Base-by-base conservation (phyloP, 37 sponge, comb jelly and placozoan species). In the Axinella damicornis region DNA sequence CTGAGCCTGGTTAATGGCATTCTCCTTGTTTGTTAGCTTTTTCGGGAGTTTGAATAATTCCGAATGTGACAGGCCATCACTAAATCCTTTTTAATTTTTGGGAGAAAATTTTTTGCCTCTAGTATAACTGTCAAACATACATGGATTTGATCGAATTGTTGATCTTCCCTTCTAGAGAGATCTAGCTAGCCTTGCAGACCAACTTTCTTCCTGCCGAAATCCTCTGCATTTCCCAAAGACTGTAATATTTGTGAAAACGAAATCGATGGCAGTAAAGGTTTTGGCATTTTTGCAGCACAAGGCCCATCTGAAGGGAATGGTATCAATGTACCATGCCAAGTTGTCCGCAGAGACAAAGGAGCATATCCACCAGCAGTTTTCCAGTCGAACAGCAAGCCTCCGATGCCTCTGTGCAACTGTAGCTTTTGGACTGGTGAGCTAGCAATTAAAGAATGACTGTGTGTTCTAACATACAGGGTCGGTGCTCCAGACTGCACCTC, bases 381-480 rank as follows among this genome's bases (percentile, higher is more conserved):
- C 62, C 62, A 14, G 4, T 5, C 25, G 5, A 14, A 61, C 62
- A 61, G 4, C 62, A 61, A 22, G 25, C n/a, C 62, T 61, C 14
- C 62, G 62, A 14, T 61, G 62, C 12, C 62, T 61, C 25, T 22
- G n/a, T 22, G 62, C 62, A 61, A 61, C 62, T 61, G 62, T 61
- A 14, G 62, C 62, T 27, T 61, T 61, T 61, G 62, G 62, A 61
- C n/a, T 61, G 62, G 62, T 61, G 25, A 46, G 46, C n/a, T 46
- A 4, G 9, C 46, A 12, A 46, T 46, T 46, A 12, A 4, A 46
- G 46, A 46, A 4, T n/a, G n/a, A n/a, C n/a, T 46, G 6, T 46
- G 27, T 14, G 27, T 46, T 46, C 46, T 46, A 4, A 46, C 46
- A 46, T 46, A 46, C 46, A 46, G 46, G 6, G 9, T 46, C 9